Evolutionary conservation across 2,113 vertebrate species (phyloP).

Genomic region (Psettodes erumei): DNA sequence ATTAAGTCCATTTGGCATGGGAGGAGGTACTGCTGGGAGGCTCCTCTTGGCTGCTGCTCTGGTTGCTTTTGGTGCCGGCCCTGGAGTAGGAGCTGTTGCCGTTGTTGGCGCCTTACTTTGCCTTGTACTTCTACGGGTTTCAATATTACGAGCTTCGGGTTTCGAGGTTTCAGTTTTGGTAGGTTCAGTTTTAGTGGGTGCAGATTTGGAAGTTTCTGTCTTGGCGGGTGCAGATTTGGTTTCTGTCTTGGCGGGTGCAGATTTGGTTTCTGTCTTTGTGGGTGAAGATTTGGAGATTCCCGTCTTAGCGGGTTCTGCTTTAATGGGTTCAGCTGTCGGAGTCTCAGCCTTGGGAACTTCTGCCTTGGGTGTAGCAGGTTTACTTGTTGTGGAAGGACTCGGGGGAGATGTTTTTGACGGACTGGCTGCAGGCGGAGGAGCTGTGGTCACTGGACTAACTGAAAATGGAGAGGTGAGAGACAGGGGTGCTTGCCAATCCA

Average conservation of each 20-base stretch:
- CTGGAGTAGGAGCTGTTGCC: constrained; percentile 49
- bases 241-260: constrained; percentile 32
- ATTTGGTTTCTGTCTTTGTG: constrained; percentile 24
- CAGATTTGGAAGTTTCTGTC: constrained; percentile 24
- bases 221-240: constrained; percentile 29
- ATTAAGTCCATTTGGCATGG: constrained; percentile 83
- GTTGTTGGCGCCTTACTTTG: constrained; percentile 58
- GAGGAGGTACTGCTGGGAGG: constrained; percentile 79
- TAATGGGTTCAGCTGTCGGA: constrained; percentile 23
- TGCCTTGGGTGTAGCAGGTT: constrained; percentile 30
- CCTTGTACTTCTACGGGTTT: constrained; percentile 61
- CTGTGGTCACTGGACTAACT: constrained; percentile 13
- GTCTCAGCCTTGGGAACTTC: constrained; percentile 37
- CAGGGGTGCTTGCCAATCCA: constrained; percentile 57
- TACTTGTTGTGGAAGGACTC: constrained; percentile 39
- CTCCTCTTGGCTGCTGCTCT: constrained; percentile 65
- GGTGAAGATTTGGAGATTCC: constrained; percentile 44
- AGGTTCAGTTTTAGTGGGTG: constrained; percentile 29
- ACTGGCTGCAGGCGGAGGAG: constrained; percentile 39
- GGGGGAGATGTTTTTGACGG: constrained; percentile 42
- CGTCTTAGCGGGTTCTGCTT: constrained; percentile 17
- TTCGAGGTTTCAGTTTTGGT: constrained; percentile 40
- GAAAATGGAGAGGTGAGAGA: constrained; percentile 39
- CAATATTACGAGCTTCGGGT: constrained; percentile 32
- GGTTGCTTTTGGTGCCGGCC: constrained; percentile 60